These are phyloP conservation scores for Hirtodrosophila trivittata DNA, from an alignment of 2,888 invertebrate species.

Conservation along the genomic window DNA sequence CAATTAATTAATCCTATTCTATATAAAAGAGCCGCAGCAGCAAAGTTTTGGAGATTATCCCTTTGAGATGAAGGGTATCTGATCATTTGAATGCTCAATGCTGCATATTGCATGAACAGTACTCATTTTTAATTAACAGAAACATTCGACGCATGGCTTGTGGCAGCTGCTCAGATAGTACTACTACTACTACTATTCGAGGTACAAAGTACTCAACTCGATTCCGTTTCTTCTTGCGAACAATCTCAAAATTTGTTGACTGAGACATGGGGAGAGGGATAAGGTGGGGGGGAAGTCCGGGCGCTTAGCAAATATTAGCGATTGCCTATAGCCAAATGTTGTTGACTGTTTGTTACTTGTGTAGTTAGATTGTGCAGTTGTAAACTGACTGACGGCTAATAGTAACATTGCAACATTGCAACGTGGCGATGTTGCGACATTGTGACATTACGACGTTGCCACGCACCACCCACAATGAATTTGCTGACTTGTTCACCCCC, in stretches of 20 bases:
- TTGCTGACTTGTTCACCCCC: neutral
- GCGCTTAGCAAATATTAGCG: conserved; percentile 4
- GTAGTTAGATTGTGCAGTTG: conserved; percentile 2
- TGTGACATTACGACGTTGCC: conserved; percentile 18
- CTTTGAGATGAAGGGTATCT: too few species aligned
- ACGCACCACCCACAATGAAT: conserved; percentile 1
- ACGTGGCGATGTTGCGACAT: conserved; percentile 7
- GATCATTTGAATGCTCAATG: too few species aligned
- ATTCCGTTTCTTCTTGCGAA: too few species aligned
- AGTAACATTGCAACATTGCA: conserved; percentile 19
- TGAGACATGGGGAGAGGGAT: too few species aligned
- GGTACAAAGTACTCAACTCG: neutral
- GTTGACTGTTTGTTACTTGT: conserved; percentile 12
- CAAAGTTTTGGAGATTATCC: too few species aligned
- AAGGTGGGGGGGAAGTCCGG: too few species aligned
- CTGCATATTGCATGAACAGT: neutral
- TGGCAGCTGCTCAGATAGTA: conserved; percentile 28
- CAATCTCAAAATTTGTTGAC: too few species aligned
- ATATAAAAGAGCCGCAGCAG: too few species aligned
- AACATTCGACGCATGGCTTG: conserved; percentile 26
- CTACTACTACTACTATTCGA: conserved; percentile 17
- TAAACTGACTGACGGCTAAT: conserved; percentile 18
- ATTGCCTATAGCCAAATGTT: conserved; percentile 19
- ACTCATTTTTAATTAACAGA: conserved; percentile 49
- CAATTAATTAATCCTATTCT: too few species aligned